Base-by-base conservation (phyloP, 2,888 invertebrate genomes). In the Latheticus oryzae region DNA sequence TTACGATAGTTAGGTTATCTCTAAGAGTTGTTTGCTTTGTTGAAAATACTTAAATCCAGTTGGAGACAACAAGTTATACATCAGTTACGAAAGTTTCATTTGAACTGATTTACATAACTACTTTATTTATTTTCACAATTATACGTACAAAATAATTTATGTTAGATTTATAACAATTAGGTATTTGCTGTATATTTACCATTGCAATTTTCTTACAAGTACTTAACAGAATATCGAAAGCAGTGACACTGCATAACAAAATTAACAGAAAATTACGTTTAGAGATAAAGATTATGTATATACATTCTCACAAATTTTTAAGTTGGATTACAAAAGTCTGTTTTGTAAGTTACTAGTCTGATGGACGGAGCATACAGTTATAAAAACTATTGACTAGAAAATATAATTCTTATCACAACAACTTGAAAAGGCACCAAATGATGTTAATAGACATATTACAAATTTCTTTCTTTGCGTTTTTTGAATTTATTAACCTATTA, bases 71-170 rank as follows among this genome's bases (percentile, higher is more conserved):
- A n/a, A n/a, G n/a, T n/a, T n/a, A n/a, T n/a, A n/a, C n/a, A n/a
- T n/a, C n/a, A n/a, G n/a, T n/a, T n/a, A n/a, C n/a, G 63, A 66
- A 67, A 68, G 67, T 67, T 70, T 70, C 69, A 70, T 73, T 74
- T 68, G 71, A 74, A 75, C 72, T 68, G 70, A 66, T 66, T 67
- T 69, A 71, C 66, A 67, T 63, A 60, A 47, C 56, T 61, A 61
- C 47, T 64, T 63, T 67, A 66, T 66, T 62, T 65, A 67, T 67
- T 58, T 67, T 66, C 64, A 66, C 48, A 58, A 21, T 45, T 21
- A 38, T 47, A 59, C 26, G 55, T 58, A 61, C 54, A 52, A 55
- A 61, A 58, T 54, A 55, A 58, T 58, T 58, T 58, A 42, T 45
- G 45, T 54, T 52, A 52, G 51, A 51, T 32, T 47, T 38, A 54